Evolutionary conservation across 2,797 vertebrate species (phyloP), one percentile per base, ranked within the genome.

Genomic region (Oreochromis mossambicus): DNA sequence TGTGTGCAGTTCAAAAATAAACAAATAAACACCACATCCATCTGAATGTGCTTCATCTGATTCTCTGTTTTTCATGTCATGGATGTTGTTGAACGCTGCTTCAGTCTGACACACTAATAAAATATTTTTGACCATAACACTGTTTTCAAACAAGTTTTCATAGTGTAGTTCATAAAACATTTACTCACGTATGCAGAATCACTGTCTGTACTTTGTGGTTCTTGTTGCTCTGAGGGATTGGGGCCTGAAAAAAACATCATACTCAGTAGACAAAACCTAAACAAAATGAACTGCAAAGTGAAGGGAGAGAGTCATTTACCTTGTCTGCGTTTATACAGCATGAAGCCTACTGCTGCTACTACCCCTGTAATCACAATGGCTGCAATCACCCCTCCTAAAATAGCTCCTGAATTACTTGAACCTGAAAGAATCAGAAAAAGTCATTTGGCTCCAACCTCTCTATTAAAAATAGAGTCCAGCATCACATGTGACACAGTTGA

Each of bases 211-310:
- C 32, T 34, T 61, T 61, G 9, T 34, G 9, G 9, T 63, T 63
- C 32, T 36, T 38, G 19, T 5, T 63, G 32, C 58, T 5, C 58
- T 63, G 32, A 63, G 19, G 58, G 6, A 36, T 36, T 19, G 32
- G 17, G 32, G 32, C 0, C 17, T 0, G 66, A 43, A 43, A 26
- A 52, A 15, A 24, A 61, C n/a, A n/a, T n/a, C 6, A 36, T 0
- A 7, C 3, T 63, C 32, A n/a, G 17, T 12, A 63, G 17, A 63
- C n/a, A 63, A 7, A 36, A n/a, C 2, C 36, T 34, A 34, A 63
- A 36, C 17, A 63, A 63, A 8, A 0, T 63, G 58, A 63, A 63
- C 17, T 36, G 2, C 32, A 63, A 63, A 36, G 58, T n/a, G 17
- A 63, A n/a, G 32, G 58, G 29, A 63, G 9, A 36, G 12, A n/a